These are phyloP conservation scores for Pantherophis guttatus DNA, from an alignment of 2,113 vertebrate genomes.

Conservation along the genomic window DNA sequence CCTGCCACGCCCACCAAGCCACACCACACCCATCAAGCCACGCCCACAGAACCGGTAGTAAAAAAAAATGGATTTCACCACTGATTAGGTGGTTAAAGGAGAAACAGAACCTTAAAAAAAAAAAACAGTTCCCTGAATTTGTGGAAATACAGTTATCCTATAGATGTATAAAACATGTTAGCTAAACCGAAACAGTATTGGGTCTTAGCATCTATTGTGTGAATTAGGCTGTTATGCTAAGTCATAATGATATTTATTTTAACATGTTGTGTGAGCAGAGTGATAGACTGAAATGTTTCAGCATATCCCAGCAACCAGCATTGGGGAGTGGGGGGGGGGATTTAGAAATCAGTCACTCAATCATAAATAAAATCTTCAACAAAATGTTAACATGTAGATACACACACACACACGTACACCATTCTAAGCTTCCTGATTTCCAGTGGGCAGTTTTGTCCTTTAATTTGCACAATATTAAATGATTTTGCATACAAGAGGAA, in stretches of 20 bases:
- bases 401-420: background rate
- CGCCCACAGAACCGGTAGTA: too few species aligned
- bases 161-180: background rate
- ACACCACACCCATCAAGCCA: too few species aligned
- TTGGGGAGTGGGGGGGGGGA: background rate
- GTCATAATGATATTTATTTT: background rate
- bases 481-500: conserved; percentile 47
- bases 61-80: too few species aligned
- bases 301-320: background rate
- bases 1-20: too few species aligned
- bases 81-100: conserved; percentile 31
- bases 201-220: background rate
- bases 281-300: conserved; percentile 11
- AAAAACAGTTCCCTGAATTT: background rate
- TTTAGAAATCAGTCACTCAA: conserved; percentile 1
- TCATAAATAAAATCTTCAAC: background rate
- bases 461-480: conserved; percentile 49
- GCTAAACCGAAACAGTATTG: background rate
- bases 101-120: background rate
- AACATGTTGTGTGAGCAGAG: background rate
- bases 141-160: background rate
- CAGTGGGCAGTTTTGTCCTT: conserved; percentile 36
- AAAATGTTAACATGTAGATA: background rate
- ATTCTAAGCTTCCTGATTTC: conserved; percentile 22
- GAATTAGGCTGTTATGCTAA: background rate